These are phyloP conservation scores for Burhinus bistriatus DNA, from an alignment of 2,113 vertebrate genomes.

Conservation along the genomic window DNA sequence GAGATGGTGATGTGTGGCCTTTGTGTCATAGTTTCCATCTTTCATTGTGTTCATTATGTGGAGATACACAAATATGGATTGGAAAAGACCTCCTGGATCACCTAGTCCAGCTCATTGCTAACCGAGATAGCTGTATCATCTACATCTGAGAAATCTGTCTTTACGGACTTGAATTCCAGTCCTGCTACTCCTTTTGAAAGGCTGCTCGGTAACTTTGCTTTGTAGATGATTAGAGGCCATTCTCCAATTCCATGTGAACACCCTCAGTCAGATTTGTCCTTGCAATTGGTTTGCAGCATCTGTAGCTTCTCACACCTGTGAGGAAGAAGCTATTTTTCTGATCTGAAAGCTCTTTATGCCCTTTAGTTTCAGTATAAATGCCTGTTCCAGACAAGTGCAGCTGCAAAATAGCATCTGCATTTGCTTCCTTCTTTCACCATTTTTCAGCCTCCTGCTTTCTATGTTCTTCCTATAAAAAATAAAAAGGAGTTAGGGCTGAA, in stretches of 20 bases:
- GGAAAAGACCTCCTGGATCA: background rate
- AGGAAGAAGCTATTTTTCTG: background rate
- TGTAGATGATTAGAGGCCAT: background rate
- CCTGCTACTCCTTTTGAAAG: background rate
- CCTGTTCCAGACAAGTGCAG: background rate
- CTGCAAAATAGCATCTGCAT: background rate
- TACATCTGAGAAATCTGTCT: background rate
- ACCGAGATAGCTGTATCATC: background rate
- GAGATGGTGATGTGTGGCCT: background rate
- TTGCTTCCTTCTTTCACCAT: background rate
- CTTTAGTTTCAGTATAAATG: background rate
- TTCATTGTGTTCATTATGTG: background rate
- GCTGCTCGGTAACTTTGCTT: background rate
- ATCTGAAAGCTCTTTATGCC: background rate
- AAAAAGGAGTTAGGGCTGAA: background rate
- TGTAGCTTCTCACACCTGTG: background rate
- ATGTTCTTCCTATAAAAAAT: background rate
- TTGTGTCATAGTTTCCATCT: background rate
- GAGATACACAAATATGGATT: background rate
- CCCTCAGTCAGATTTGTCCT: background rate
- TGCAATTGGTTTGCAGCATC: background rate
- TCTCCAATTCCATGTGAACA: accelerated
- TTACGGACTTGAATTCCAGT: background rate
- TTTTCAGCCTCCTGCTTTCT: background rate
- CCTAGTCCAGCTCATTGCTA: background rate